Evolutionary conservation across 1,140 invertebrate genomes (phyloP), one percentile per base, ranked within the genome.

Genomic region (Phocides pigmalion): DNA sequence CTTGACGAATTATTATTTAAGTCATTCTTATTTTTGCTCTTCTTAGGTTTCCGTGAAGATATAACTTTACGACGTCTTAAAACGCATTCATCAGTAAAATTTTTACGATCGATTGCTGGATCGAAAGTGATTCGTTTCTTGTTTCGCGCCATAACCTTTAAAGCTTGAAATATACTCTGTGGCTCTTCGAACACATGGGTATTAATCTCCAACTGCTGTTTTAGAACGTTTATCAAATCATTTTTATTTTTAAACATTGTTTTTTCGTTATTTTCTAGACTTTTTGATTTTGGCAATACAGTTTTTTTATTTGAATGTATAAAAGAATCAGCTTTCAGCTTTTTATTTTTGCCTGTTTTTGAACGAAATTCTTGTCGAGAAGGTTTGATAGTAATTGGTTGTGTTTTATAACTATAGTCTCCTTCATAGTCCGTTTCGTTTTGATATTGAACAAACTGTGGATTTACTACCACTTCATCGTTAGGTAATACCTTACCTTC

Each of bases 141-240:
- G 37, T 83, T 83, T 37, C 65, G 68, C 0, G 79, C 82, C 19
- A 86, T 79, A 0, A 76, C 53, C 41, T 59, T 70, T 15, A 88
- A 62, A 0, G 85, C 74, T 65, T 84, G 66, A 16, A 64, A 85
- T 20, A 88, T 67, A 35, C 67, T 86, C 17, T 65, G 20, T 0
- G 81, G 82, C 17, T 86, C 77, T 4, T 79, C 62, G 25, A 65
- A 74, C 0, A 12, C 42, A 3, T 39, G 11, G 1, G 61, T 46
- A 4, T 76, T 63, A 4, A 72, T 61, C 64, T 65, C 47, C 22
- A 85, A 20, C 37, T 87, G 56, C 12, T 80, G 61, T 62, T 82
- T 87, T 8, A 87, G 69, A 15, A 73, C 16, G 17, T 75, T 75
- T 0, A 85, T 15, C 9, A 85, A 62, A 6, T 67, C 66, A 25